Base-by-base conservation (phyloP, 2,888 invertebrate genomes). In the Philereme vetulata region DNA sequence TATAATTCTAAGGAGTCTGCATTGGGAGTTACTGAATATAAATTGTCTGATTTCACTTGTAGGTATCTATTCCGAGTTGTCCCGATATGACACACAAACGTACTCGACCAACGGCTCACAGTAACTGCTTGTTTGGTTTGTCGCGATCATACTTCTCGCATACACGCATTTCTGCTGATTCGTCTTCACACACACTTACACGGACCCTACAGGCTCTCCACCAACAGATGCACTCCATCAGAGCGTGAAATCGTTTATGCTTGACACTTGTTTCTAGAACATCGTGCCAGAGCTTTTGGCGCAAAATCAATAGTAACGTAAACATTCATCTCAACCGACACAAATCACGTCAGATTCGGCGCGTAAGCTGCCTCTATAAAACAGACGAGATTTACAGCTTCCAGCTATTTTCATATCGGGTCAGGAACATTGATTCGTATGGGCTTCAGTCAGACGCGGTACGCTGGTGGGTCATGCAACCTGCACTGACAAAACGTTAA, bases 351-450 rank as follows among this genome's bases (percentile, higher is more conserved):
- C 81, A 86, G 76, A 74, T 82, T 83, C 80, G 80, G 84, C 82
- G 82, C 80, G 81, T 76, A 75, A 78, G 72, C 76, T 75, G 73
- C 70, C 73, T 82, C 79, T 76, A 81, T 81, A 78, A 78, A 82
- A 78, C 76, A 75, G 75, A 74, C 75, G 72, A 78, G 72, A 81
- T 81, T 82, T 81, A 80, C 78, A 78, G 78, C 81, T 81, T 88
- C 82, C 83, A 85, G 85, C 90, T 90, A 90, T 90, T 91, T 90
- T 89, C 80, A 88, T 82, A 86, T 70, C 84, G 76, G 82, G 78
- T 84, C 81, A 84, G 80, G 77, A 79, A 77, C 73, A 83, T 78
- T 73, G 76, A 80, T 75, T 52, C 48, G 49, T 46, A 46, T 35
- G 40, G 48, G 72, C 76, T 76, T 80, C 81, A 86, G 85, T 86